phyloP scores from a whole-genome alignment of 2,797 vertebrate genomes.

The Loriculus beryllinus region DNA sequence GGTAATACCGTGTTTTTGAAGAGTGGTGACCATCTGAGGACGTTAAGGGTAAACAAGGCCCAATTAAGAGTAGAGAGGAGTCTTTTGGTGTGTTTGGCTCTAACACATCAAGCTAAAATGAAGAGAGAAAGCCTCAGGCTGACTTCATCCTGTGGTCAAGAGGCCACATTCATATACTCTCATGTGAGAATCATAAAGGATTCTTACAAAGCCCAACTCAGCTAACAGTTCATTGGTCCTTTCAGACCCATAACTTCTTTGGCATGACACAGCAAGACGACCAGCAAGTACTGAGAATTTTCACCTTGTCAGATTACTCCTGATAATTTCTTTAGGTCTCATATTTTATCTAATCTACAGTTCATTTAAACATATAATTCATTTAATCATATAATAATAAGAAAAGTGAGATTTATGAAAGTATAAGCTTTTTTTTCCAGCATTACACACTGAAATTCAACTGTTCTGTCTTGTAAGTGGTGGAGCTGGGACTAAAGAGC shows the following conservation, averaged over 20 bases:
- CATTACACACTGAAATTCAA: neutral
- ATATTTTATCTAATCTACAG: too few species aligned
- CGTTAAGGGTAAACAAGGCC: neutral
- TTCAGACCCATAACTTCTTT: neutral
- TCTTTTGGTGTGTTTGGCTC: neutral
- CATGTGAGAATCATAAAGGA: neutral
- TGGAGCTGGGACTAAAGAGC: neutral
- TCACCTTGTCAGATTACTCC: neutral
- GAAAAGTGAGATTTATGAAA: neutral
- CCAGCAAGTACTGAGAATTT: neutral
- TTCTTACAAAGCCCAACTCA: neutral
- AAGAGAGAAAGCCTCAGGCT: neutral
- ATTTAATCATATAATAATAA: too few species aligned
- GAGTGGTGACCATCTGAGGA: neutral
- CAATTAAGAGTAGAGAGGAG: rapidly evolving
- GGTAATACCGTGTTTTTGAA: neutral
- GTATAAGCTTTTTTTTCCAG: neutral
- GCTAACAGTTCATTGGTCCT: neutral
- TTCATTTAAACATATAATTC: too few species aligned
- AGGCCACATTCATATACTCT: rapidly evolving
- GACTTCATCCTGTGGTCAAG: neutral
- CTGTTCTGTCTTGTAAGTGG: neutral
- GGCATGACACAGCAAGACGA: neutral
- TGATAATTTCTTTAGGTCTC: neutral
- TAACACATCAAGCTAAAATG: neutral